These are phyloP conservation scores for Nezara viridula DNA, from an alignment of 2,888 invertebrate genomes.

Conservation along the genomic window DNA sequence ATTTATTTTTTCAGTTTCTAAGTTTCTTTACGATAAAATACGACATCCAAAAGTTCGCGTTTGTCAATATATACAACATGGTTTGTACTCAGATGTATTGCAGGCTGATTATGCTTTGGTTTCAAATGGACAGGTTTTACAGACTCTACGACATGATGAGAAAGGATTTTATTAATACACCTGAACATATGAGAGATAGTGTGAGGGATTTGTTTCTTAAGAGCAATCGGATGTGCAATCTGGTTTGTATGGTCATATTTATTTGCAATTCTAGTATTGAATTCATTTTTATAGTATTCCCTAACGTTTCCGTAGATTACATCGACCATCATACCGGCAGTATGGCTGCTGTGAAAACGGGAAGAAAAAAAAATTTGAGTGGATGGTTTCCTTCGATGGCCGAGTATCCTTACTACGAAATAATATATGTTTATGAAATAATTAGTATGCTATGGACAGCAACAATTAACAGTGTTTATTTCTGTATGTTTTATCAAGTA, in stretches of 20 bases:
- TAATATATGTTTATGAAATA: not conserved
- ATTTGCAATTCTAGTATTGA: not conserved
- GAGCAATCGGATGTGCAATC: not conserved
- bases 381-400: not conserved
- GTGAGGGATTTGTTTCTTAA: not conserved
- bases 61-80: not conserved
- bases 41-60: not conserved
- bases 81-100: not conserved
- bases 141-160: not conserved
- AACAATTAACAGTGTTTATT: not conserved
- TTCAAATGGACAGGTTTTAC: not conserved
- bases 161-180: not conserved
- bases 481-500: conserved; percentile 19
- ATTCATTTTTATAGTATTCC: conserved; percentile 8
- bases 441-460: not conserved
- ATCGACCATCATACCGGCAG: not conserved
- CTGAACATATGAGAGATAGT: not conserved
- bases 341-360: conserved; percentile 13
- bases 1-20: not conserved
- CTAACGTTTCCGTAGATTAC: conserved; percentile 8
- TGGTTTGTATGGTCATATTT: not conserved
- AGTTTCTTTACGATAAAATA: not conserved
- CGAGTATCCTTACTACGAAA: conserved; percentile 8
- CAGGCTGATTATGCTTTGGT: not conserved
- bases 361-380: not conserved